Conservation (phyloP, 2,113 vertebrate genomes). For the Uria aalge region DNA sequence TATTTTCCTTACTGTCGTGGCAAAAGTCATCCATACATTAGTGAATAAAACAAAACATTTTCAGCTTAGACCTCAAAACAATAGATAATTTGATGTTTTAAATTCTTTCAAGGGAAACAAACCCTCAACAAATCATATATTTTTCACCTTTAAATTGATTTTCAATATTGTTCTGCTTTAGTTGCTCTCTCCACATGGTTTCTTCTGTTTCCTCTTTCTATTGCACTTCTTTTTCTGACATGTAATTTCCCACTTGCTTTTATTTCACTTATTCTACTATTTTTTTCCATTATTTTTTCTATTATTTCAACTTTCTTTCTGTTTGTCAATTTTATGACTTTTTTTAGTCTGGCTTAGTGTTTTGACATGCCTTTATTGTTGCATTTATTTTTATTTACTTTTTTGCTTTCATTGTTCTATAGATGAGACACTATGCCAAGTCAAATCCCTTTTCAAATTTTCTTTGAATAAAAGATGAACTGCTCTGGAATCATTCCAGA, state of each 20-base stretch:
- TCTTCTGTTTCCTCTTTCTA: neutral
- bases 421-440: slow-evolving; percentile 49
- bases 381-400: slow-evolving; percentile 63
- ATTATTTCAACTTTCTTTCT: slow-evolving; percentile 43
- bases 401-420: slow-evolving; percentile 44
- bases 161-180: slow-evolving; percentile 43
- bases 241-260: slow-evolving; percentile 37
- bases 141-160: slow-evolving; percentile 41
- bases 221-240: neutral
- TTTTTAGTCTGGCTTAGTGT: neutral
- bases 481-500: slow-evolving; percentile 55
- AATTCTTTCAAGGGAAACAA: neutral
- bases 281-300: slow-evolving; percentile 36
- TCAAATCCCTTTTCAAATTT: slow-evolving; percentile 65
- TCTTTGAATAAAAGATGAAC: slow-evolving; percentile 66
- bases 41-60: neutral
- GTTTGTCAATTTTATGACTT: slow-evolving; percentile 33
- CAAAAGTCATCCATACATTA: neutral
- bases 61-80: neutral
- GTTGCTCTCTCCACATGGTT: slow-evolving; percentile 19
- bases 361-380: slow-evolving; percentile 63
- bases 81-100: neutral
- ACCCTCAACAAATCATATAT: neutral
- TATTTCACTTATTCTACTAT: neutral
- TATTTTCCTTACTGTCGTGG: neutral